Base-by-base conservation (phyloP, 2,888 invertebrate species). In the Campopleginae sp. region DNA sequence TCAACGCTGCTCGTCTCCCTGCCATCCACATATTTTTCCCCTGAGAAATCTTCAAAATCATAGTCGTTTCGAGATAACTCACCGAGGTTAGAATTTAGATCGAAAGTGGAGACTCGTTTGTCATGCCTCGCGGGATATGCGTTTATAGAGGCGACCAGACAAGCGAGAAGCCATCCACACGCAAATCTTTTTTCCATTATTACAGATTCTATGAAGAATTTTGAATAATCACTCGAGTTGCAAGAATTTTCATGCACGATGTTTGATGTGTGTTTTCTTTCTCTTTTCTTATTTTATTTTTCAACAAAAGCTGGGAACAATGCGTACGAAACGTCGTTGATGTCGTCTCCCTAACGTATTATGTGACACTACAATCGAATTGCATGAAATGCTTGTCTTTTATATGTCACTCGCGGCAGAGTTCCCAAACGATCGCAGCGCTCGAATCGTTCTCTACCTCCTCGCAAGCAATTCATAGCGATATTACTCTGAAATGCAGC, bases 51-150 rank as follows among this genome's bases (percentile, higher is more conserved):
- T 17, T 86, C 85, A 66, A 86, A 84, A 23, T 84, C 86, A 90
- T 94, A 95, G 0, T 95, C 95, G 0, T 95, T 95, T 0, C 95
- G 95, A 0, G 94, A 27, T 2, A 14, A 46, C 5, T 75, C 70
- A 44, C 23, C 75, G 27, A 23, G 27, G 58, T 48, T 66, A 38
- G 54, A 61, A 10, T 54, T 19, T 0, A 31, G 6, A 8, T 44
- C 82, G 61, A 75, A 76, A 92, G 86, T 94, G 94, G 10, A 38
- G 58, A 58, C 38, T 75, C 46, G 70, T 71, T 54, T 23, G 17
- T 27, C 70, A 12, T 19, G 27, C 14, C n/a, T 83, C 1, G 80
- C 27, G 12, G 84, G 87, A 38, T 74, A 63, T 19, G 87, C 86
- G 19, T 66, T 80, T 17, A 86, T 70, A 68, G 84, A 87, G 27